Evolutionary conservation across 2,797 vertebrate species (phyloP), one percentile per base, ranked within the genome.

Genomic region (Rhabdomys pumilio): DNA sequence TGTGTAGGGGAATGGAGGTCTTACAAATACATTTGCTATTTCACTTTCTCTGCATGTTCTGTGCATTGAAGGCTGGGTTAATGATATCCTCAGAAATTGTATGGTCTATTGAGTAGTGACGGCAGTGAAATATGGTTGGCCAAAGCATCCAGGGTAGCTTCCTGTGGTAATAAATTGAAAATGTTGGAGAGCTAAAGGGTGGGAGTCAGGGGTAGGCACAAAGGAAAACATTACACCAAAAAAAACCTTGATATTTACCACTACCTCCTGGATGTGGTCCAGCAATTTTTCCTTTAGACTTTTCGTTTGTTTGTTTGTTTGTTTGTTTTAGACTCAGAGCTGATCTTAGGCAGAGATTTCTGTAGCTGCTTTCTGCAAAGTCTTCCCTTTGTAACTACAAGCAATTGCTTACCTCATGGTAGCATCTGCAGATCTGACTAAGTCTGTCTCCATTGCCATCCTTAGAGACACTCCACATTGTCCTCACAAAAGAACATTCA

Each of bases 1-100:
- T 95, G 63, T 98, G 97, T 95, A 94, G 94, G 93, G 98, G 97
- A 88, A 97, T 96, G 95, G 92, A 95, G 97, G 96, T 96, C 98
- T 98, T 96, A 82, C 93, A 97, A 97, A 98, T 94, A 98, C 80
- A 97, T 98, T 97, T 98, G 89, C 96, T 91, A 96, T 98, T 98
- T 97, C 94, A 91, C 95, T 97, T 95, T 72, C 0, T 0, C 92
- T 93, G 93, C 73, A 26, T 98, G 97, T 98, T 97, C 13, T 92
- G 9, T n/a, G 0, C 89, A 93, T 94, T 95, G 95, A 96, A 97
- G 88, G 26, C 89, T 72, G 85, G 69, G 95, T 96, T 96, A 97
- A 65, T 96, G 95, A 96, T 97, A 95, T 61, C 94, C 81, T 88
- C 90, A 85, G n/a, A 90, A 97, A 91, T 67, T 76, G 34, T 88